These are phyloP conservation scores for Tetragonisca angustula DNA, from an alignment of 2,888 invertebrate genomes.

Conservation along the genomic window DNA sequence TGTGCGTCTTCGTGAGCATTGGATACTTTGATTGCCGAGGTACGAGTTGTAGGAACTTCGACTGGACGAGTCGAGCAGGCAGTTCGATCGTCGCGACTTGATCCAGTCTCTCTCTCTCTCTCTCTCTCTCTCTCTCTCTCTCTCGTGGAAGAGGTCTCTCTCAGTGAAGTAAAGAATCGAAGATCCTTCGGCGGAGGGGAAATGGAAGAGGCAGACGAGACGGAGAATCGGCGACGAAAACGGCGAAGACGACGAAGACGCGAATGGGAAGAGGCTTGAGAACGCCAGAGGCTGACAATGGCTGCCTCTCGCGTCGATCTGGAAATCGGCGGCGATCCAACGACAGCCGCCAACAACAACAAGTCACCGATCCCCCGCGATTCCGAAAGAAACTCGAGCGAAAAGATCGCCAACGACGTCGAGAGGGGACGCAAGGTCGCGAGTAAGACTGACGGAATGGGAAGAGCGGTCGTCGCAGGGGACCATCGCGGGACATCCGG, in stretches of 20 bases:
- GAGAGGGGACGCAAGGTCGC: not conserved
- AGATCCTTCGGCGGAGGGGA: conserved; percentile 35
- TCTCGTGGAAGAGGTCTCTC: not conserved
- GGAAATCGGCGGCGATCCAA: conserved; percentile 41
- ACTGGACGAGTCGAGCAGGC: not conserved
- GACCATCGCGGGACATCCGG: not conserved
- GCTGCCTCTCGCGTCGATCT: conserved; percentile 51
- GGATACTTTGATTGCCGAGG: too few species aligned
- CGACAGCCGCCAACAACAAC: not conserved
- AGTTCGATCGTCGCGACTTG: conserved; percentile 51
- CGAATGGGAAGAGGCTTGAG: conserved; percentile 48
- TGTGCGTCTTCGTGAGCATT: not conserved
- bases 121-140: not conserved
- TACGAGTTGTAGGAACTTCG: not conserved
- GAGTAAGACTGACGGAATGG: not conserved
- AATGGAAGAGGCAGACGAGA: conserved; percentile 66
- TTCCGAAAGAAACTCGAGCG: not conserved
- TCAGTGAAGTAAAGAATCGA: conserved; percentile 16
- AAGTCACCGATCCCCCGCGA: not conserved
- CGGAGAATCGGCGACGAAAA: conserved; percentile 56
- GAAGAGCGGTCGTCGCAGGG: not conserved
- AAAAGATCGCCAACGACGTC: not conserved
- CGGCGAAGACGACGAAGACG: conserved; percentile 58
- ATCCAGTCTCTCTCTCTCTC: not conserved
- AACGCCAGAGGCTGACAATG: conserved; percentile 51